Percentiles rank a stretch among this genome's conserved stretches.
Evolutionary conservation across 2,113 vertebrate species (phyloP).

Genomic region (Atlantisia rogersi): DNA sequence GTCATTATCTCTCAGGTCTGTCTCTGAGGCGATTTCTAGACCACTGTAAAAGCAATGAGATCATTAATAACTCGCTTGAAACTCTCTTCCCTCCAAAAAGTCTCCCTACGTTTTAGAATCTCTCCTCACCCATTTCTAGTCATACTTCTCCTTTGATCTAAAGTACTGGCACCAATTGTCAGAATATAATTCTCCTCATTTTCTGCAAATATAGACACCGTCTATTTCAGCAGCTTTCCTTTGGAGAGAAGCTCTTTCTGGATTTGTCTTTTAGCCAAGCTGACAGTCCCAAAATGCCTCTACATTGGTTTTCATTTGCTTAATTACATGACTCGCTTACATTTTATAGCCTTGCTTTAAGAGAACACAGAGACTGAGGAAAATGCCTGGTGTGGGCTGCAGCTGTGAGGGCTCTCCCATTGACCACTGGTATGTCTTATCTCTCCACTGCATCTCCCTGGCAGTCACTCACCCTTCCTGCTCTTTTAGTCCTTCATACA

Average conservation of each 20-base stretch:
- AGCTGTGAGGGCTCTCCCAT: not conserved
- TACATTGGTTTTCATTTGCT: not conserved
- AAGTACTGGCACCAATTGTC: not conserved
- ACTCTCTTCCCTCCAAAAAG: not conserved
- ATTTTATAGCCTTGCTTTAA: not conserved
- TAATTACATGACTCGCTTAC: not conserved
- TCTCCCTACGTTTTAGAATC: not conserved
- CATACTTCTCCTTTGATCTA: not conserved
- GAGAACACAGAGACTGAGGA: not conserved
- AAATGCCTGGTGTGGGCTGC: not conserved
- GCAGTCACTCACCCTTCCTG: not conserved
- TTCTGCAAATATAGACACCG: not conserved
- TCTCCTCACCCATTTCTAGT: not conserved
- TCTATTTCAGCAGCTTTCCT: not conserved
- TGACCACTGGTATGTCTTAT: not conserved
- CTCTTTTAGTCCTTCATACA: not conserved
- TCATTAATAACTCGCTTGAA: not conserved
- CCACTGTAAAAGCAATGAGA: not conserved
- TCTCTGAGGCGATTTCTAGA: not conserved
- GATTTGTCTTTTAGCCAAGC: not conserved
- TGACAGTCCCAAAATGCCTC: not conserved
- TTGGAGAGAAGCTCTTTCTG: not conserved
- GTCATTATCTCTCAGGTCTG: not conserved
- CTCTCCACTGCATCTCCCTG: not conserved
- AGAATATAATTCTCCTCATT: not conserved